A percentile compares a stretch with the other conserved stretches of the same genome.
Evolutionary conservation across 2,797 vertebrate species (phyloP).

Genomic region (Cyclopterus lumpus): DNA sequence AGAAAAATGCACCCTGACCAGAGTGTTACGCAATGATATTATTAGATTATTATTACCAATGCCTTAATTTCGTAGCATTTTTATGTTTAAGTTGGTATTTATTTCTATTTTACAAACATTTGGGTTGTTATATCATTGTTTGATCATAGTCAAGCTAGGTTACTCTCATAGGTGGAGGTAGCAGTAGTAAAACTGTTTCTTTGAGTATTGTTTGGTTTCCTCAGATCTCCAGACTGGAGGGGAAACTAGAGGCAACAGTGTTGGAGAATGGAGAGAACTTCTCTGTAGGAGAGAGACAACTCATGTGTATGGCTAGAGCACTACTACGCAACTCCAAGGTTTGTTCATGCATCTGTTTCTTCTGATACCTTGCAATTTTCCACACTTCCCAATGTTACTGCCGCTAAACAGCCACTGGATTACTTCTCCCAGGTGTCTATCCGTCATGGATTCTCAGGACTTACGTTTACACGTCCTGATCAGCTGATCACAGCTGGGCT

Average conservation of each 20-base stretch:
- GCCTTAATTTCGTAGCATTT: background rate
- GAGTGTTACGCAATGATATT: background rate
- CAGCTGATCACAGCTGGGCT: too few species aligned
- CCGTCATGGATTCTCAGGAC: background rate
- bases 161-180: background rate
- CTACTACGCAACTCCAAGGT: constrained; percentile 88
- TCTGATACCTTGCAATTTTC: background rate
- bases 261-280: constrained; percentile 90
- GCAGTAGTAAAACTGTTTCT: too few species aligned
- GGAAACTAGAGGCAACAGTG: constrained; percentile 79
- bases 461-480: background rate
- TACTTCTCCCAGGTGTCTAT: background rate
- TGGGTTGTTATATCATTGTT: background rate
- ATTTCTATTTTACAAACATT: too few species aligned
- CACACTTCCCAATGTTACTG: background rate
- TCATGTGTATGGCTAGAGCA: constrained; percentile 88
- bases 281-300: constrained; percentile 88
- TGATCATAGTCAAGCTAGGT: too few species aligned
- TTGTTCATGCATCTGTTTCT: background rate
- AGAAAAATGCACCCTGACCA: background rate
- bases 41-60: background rate
- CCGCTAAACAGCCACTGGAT: background rate
- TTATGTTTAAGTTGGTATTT: background rate
- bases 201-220: constrained; percentile 31
- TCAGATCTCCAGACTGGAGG: constrained; percentile 84